Percentiles rank a stretch among this genome's conserved stretches.
These are phyloP conservation scores for Montipora sp. DNA, from an alignment of 64 coral and sea anemone species.

Conservation along the genomic window DNA sequence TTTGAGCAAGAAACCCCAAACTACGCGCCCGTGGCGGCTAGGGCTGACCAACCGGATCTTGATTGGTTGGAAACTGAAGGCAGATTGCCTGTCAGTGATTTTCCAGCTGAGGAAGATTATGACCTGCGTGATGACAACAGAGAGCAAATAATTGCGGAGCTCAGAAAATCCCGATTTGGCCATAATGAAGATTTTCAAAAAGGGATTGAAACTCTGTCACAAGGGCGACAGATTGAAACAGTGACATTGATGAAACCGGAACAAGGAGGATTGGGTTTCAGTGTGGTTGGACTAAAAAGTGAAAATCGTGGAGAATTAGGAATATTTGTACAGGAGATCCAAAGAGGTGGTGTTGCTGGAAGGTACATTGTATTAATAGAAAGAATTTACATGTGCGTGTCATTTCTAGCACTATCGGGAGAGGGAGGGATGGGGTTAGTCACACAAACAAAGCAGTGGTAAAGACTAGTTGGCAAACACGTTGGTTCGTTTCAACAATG, in stretches of 20 bases:
- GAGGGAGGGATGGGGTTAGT: too few relatives aligned
- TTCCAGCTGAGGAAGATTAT: conserved; percentile 53
- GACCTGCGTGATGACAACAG: conserved; percentile 69
- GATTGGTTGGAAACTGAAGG: neutral
- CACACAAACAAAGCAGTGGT: too few relatives aligned
- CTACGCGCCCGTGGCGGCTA: neutral
- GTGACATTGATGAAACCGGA: conserved; percentile 89
- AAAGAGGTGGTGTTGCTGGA: conserved; percentile 89
- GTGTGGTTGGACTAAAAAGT: conserved; percentile 98
- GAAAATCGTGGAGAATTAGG: conserved; percentile 97
- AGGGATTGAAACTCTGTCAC: conserved; percentile 77
- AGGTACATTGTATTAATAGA: conserved; percentile 40
- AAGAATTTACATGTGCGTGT: too few relatives aligned
- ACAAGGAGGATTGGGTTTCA: conserved; percentile 90
- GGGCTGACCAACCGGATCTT: neutral
- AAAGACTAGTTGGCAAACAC: too few relatives aligned
- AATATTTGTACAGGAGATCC: conserved; percentile 98
- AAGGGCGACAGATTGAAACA: conserved; percentile 89
- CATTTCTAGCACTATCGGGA: too few relatives aligned
- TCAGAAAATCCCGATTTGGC: conserved; percentile 66
- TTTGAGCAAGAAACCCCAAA: conserved; percentile 15
- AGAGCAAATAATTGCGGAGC: conserved; percentile 54
- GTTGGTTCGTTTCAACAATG: too few relatives aligned
- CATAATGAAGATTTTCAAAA: conserved; percentile 69
- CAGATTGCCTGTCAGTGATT: neutral